A percentile compares a stretch with the other conserved stretches of the same genome.
phyloP scores from a whole-genome alignment of 2,888 invertebrate species.

The Rhodophaea formosa region DNA sequence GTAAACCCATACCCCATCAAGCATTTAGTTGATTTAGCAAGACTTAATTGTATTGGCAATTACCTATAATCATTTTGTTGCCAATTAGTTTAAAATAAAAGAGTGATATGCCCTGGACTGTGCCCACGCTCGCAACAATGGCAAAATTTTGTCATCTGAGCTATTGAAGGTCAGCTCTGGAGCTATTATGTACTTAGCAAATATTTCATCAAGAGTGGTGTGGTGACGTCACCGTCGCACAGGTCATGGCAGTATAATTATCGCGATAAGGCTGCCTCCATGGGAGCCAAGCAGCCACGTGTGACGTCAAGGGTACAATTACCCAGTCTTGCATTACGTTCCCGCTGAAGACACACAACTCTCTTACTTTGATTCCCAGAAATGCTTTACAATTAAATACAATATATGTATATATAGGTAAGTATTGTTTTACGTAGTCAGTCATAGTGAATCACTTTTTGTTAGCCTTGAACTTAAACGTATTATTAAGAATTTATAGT shows the following conservation, averaged over 20 bases:
- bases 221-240: constrained; percentile 26
- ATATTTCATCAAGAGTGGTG: not conserved
- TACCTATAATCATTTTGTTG: too few relatives aligned
- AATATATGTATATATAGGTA: too few relatives aligned
- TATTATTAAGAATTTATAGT: not conserved
- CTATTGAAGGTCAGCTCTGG: not conserved
- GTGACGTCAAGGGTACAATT: constrained; percentile 58
- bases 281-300: constrained; percentile 51
- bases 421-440: too few relatives aligned
- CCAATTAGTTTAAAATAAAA: too few relatives aligned
- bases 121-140: not conserved
- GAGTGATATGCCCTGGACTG: not conserved
- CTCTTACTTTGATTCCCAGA: constrained; percentile 5
- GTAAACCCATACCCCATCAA: not conserved
- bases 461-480: constrained; percentile 12
- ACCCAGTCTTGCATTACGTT: constrained; percentile 42
- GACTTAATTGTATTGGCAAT: too few relatives aligned
- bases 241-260: constrained; percentile 67
- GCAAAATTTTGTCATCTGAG: not conserved
- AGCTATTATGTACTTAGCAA: constrained; percentile 6
- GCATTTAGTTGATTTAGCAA: too few relatives aligned
- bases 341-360: not conserved
- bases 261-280: constrained; percentile 55
- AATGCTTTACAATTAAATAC: too few relatives aligned
- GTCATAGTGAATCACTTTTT: constrained; percentile 2